Percentiles rank a stretch among this genome's conserved stretches.
Evolutionary conservation across 2,888 invertebrate species (phyloP).

Genomic region (Rhabditoides inermis): DNA sequence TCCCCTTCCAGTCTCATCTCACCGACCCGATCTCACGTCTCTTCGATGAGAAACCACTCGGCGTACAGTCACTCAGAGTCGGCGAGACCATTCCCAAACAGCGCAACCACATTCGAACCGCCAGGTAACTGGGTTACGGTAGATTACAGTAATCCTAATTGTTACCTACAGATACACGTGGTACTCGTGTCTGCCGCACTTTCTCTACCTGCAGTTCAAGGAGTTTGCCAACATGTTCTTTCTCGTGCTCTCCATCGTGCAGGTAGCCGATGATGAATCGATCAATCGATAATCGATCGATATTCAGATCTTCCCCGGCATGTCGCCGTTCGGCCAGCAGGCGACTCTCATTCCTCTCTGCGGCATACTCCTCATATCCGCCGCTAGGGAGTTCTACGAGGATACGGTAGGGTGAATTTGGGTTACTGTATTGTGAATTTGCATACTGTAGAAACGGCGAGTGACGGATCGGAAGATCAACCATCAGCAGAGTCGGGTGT

Average conservation of each 20-base stretch:
- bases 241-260: slow-evolving; percentile 87
- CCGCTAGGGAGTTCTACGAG: slow-evolving; percentile 91
- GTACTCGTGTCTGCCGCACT: slow-evolving; percentile 79
- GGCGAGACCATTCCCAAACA: no score
- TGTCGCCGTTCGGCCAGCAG: slow-evolving; percentile 92
- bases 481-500: slow-evolving; percentile 72
- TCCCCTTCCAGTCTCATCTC: no score
- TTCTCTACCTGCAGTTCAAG: slow-evolving; percentile 95
- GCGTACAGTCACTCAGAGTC: no score
- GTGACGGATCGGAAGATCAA: slow-evolving; percentile 88
- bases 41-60: no score
- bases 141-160: no score
- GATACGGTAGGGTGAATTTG: slow-evolving; percentile 72
- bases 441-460: slow-evolving; percentile 84
- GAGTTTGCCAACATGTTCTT: slow-evolving; percentile 98
- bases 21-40: no score
- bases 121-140: no score
- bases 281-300: no score
- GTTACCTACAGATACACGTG: slow-evolving; percentile 87
- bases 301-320: slow-evolving; percentile 88
- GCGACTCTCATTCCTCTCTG: slow-evolving; percentile 91
- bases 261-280: slow-evolving; percentile 57
- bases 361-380: slow-evolving; percentile 87
- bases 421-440: background rate
- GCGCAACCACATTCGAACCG: no score